These are phyloP conservation scores for Hypotaenidia okinawae DNA, from an alignment of 2,797 vertebrate genomes.

Conservation along the genomic window DNA sequence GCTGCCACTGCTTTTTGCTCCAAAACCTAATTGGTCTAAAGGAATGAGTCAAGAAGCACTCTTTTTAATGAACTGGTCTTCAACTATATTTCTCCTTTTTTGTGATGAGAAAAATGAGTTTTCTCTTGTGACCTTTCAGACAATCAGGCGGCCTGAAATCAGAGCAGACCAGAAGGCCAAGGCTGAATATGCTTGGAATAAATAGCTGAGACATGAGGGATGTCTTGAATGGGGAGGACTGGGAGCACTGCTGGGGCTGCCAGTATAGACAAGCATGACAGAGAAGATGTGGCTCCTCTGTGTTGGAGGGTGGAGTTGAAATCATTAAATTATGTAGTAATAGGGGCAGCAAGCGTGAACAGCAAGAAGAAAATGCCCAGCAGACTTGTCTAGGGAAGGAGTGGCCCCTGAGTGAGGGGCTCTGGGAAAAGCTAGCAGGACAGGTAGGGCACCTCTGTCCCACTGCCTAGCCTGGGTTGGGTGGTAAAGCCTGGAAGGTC, in stretches of 20 bases:
- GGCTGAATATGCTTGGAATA: background rate
- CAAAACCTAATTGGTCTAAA: background rate
- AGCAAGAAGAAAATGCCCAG: background rate
- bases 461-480: background rate
- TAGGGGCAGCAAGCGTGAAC: background rate
- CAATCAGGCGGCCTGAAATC: background rate
- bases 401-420: accelerated
- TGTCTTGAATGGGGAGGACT: background rate
- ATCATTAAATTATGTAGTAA: background rate
- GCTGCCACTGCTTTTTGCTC: background rate
- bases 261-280: background rate
- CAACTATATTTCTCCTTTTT: background rate
- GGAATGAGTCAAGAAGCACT: background rate
- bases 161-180: background rate
- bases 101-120: background rate
- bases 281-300: background rate
- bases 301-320: background rate
- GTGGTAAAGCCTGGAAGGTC: background rate
- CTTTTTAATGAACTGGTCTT: background rate
- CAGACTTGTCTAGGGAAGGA: background rate
- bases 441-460: background rate
- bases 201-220: background rate
- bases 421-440: background rate
- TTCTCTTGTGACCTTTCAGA: background rate
- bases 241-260: background rate